Base-by-base conservation (phyloP, 2,113 vertebrate species). In the Sinosuthora webbiana region DNA sequence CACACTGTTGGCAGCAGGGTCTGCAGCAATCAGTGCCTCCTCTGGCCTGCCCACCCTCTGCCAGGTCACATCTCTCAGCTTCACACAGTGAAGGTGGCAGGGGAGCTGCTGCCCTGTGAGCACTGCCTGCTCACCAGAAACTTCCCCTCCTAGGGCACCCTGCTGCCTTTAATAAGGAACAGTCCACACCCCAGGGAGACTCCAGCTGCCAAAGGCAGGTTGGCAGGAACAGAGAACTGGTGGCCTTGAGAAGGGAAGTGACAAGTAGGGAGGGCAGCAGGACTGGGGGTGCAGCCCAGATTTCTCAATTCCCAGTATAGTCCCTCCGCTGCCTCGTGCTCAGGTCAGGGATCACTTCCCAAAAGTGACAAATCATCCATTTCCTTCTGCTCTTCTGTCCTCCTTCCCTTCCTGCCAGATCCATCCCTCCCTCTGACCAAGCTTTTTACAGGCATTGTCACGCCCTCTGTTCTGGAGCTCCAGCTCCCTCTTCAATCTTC, bases 371-470 rank as follows among this genome's bases (percentile, higher is more conserved):
- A 67, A 90, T 81, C 69, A 45, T 74, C 79, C 93, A 84, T 57
- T 91, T 95, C 93, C 96, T 95, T 86, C 77, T 88, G 69, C 77
- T 84, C 83, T 67, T 64, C 60, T 70, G 41, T 44, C 73, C 47
- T 74, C 68, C 80, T 41, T 47, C 76, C 59, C 45, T 65, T 92
- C 76, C 89, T 20, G 82, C 21, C 87, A 94, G 44, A 81, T 49
- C 64, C 56, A 56, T 87, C 64, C 49, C 69, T 68, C 55, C 15
- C 50, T 76, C 30, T 31, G 52, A 65, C 37, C 62, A 69, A 55
- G 50, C 53, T 69, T 30, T 30, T 42, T 22, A 24, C 0, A 1
- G 37, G 20, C 78, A 64, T 41, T 85, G 73, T 53, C 10, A 15
- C 2, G 15, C 45, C 71, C 67, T 87, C 56, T 31, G 13, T 17